Percentiles rank a stretch among this genome's conserved stretches.
Evolutionary conservation across 2,113 vertebrate species (phyloP).

Genomic region (Sinocyclocheilus rhinocerous): DNA sequence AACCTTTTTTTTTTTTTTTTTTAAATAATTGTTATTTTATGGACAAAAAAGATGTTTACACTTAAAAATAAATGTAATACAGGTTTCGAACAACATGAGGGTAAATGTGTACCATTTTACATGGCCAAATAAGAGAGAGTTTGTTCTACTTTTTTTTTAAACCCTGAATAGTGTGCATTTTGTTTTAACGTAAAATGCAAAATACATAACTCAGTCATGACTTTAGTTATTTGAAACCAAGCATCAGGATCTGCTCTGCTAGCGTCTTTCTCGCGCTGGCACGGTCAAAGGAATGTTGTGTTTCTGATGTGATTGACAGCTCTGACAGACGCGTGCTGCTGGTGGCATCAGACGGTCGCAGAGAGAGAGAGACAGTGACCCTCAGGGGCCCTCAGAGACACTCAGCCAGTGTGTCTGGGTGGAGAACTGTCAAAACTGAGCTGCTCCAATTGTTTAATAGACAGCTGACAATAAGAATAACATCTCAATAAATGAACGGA

Average conservation of each 20-base stretch:
- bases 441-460: slow-evolving; percentile 33
- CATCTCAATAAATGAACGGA: background rate
- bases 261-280: background rate
- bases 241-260: background rate
- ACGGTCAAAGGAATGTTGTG: background rate
- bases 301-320: slow-evolving; percentile 53
- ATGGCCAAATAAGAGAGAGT: too few relatives aligned
- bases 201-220: background rate
- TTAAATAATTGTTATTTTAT: too few relatives aligned
- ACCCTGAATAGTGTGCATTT: background rate
- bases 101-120: too few relatives aligned
- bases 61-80: too few relatives aligned
- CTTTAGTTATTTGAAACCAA: background rate
- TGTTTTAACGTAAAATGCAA: background rate
- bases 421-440: slow-evolving; percentile 31
- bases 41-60: too few relatives aligned
- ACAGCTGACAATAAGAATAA: slow-evolving; percentile 45
- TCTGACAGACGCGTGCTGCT: slow-evolving; percentile 50
- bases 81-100: too few relatives aligned
- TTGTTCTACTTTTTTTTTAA: too few relatives aligned
- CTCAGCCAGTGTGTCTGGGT: slow-evolving; percentile 13
- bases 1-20: too few relatives aligned
- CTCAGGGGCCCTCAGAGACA: background rate
- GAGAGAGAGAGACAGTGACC: background rate
- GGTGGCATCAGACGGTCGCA: slow-evolving; percentile 24